A percentile compares a stretch with the other conserved stretches of the same genome.
Conservation (phyloP, 1,140 invertebrate genomes). For the Cyphomyrmex costatus region DNA sequence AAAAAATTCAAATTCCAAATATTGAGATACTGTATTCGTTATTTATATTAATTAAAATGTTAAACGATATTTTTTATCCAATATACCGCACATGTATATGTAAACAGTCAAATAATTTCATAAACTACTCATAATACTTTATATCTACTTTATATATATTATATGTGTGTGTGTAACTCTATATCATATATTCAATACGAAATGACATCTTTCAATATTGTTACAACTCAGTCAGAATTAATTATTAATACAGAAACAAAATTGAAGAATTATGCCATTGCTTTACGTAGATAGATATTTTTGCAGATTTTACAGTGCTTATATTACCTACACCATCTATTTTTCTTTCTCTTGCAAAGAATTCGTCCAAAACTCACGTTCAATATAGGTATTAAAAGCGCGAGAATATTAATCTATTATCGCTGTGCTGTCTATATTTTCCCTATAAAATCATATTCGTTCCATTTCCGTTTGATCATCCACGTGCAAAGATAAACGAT, state of each 20-base stretch:
- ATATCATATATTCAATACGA: not conserved
- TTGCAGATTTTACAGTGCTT: conserved; percentile 13
- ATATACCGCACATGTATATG: not conserved
- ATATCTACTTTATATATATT: conserved; percentile 1
- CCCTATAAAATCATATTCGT: conserved; percentile 24
- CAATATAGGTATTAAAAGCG: not conserved
- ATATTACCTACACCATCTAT: conserved; percentile 5
- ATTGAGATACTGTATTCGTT: not conserved
- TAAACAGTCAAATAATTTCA: not conserved
- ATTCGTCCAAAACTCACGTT: conserved; percentile 16
- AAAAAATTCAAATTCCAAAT: not conserved
- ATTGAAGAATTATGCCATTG: not conserved
- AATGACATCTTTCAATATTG: not conserved
- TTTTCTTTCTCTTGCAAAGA: not conserved
- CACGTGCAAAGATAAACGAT: conserved; percentile 43
- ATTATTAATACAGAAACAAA: not conserved
- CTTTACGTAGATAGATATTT: conserved; percentile 1
- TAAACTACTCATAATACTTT: not conserved
- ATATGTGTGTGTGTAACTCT: conserved; percentile 4
- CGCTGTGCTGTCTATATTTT: conserved; percentile 23
- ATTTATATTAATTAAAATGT: not conserved
- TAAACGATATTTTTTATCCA: not conserved
- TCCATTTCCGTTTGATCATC: conserved; percentile 32
- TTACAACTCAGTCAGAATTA: not conserved
- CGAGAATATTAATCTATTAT: conserved; percentile 49